Conservation (phyloP, 2,113 vertebrate species). For the Seriola rivoliana region DNA sequence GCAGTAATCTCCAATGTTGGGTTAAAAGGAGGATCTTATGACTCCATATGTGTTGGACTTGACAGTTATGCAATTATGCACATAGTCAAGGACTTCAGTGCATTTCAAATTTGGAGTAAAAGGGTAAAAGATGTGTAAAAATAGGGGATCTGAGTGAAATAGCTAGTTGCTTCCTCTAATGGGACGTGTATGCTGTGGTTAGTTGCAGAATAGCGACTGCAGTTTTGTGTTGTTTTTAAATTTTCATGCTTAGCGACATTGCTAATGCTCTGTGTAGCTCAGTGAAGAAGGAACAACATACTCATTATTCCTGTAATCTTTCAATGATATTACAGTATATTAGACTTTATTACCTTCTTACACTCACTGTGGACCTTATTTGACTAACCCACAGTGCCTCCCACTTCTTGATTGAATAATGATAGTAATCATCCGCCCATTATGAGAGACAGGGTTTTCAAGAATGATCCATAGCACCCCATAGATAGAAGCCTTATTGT, state of each 20-base stretch:
- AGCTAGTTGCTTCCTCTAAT: not conserved
- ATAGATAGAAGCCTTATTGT: conserved; percentile 22
- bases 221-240: conserved; percentile 2
- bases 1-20: not conserved
- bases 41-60: not conserved
- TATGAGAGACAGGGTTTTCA: conserved; percentile 48
- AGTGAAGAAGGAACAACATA: not conserved
- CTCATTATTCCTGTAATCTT: conserved; percentile 28
- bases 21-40: not conserved
- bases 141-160: not conserved
- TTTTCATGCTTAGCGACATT: not conserved
- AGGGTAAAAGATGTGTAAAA: not conserved
- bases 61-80: not conserved
- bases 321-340: conserved; percentile 34
- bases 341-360: conserved; percentile 48
- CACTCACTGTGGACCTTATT: conserved; percentile 62
- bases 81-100: not conserved
- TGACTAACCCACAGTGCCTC: conserved; percentile 59
- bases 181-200: not conserved
- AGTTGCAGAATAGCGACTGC: conserved; percentile 6
- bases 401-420: conserved; percentile 73
- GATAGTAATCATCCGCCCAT: conserved; percentile 72
- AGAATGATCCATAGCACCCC: conserved; percentile 43
- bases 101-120: not conserved
- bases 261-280: conserved; percentile 3